Evolutionary conservation across 2,113 vertebrate species (phyloP), one percentile per base, ranked within the genome.

Genomic region (Bos indicus): DNA sequence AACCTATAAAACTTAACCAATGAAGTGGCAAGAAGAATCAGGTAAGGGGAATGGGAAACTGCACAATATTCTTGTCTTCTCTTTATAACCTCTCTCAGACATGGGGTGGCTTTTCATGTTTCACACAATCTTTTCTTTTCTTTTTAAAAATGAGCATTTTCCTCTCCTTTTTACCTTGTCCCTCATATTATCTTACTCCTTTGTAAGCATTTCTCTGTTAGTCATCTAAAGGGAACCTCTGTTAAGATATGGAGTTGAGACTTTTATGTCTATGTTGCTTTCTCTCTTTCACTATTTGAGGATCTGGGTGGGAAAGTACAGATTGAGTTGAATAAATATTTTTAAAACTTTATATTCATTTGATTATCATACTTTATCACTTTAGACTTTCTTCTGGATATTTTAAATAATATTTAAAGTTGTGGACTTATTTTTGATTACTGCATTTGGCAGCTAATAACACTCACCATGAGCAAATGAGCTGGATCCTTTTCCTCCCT

Each of bases 1-100:
- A 98, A 97, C 80, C 97, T 98, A 64, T 93, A 95, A 93, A 98
- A 95, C 88, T 82, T 77, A 88, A 80, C 91, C 90, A 94, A 9
- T 85, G 78, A 60, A 84, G 62, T 90, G 12, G 46, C 48, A 14
- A 67, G 74, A 97, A 96, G 60, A 83, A 81, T 91, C 14, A 77
- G 96, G 95, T 89, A 96, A 84, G 10, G 12, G 54, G 30, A 83
- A 91, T 78, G 95, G 89, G 90, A 96, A 78, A 0, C 52, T 52
- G 51, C 43, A 87, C 1, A n/a, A 9, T 82, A 74, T 57, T 97
- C 95, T 43, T 74, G 40, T 81, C 54, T 80, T 96, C 59, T 84
- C 23, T 51, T 71, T 91, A 88, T 60, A 64, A 16, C 86, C 11
- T 90, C 5, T 52, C 84, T 52, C 43, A 78, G 33, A n/a, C 46